Evolutionary conservation across 2,888 invertebrate species (phyloP), one percentile per base, ranked within the genome.

Genomic region (Drosophila nr. perissopoda): DNA sequence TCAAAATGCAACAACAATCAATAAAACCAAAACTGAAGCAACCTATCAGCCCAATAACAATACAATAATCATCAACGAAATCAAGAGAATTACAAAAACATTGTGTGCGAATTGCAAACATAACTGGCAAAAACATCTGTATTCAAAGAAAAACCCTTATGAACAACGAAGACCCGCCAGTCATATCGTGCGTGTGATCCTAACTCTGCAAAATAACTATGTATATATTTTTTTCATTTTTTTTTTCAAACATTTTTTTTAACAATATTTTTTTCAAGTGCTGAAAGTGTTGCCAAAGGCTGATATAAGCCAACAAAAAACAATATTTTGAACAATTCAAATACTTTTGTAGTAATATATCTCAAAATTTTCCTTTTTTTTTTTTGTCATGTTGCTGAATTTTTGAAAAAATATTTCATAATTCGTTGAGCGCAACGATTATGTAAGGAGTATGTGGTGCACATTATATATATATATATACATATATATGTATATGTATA

Each of bases 391-490:
- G 52, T 57, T 69, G 48, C 52, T 38, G 33, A 18, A 13, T 34
- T 40, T 52, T 61, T 58, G 21, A 4, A 21, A 4, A 16, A 21
- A 49, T 8, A 16, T 62, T 56, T 73, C 42, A 60, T 61, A 61
- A 65, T 59, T 70, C 48, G 45, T 60, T 51, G 45, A 61, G 36
- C 63, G 63, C 73, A 68, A 58, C 29, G 71, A 63, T 89, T 89
- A 86, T 74, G 83, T 78, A 88, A 84, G 83, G 65, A 75, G 69
- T 73, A 54, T 57, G 31, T 21, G 54, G 25, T 27, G n/a, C 18
- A 40, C 42, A 27, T 40, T 36, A 11, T 45, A 40, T 64, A 27
- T 63, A n/a, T 70, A n/a, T n/a, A n/a, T n/a, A 29, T 69, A 18
- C 45, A 16, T 45, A 34, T 64, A 27, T 54, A n/a, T 67, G 33